Conservation (phyloP, 2,797 vertebrate genomes). For the Natrix natrix region DNA sequence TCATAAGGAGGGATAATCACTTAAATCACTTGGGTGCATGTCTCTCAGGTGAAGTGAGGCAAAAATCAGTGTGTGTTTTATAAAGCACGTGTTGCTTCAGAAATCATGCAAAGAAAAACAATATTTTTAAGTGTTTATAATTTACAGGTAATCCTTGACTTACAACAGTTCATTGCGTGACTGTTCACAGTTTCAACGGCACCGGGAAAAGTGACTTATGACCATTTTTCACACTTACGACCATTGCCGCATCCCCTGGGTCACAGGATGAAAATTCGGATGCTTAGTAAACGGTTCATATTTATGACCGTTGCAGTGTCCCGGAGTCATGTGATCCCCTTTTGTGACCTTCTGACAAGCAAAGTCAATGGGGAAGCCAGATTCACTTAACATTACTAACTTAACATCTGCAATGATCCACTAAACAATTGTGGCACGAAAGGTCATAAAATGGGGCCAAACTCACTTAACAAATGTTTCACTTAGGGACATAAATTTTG, state of each 20-base stretch:
- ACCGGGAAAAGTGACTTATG: neutral
- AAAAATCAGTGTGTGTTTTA: neutral
- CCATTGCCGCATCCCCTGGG: neutral
- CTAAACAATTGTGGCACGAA: neutral
- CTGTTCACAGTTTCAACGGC: neutral
- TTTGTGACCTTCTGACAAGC: neutral
- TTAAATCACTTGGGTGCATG: neutral
- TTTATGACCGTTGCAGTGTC: neutral
- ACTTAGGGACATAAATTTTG: no score
- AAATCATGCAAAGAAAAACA: neutral
- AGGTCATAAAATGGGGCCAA: neutral
- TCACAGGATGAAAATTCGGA: neutral
- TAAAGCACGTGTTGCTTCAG: neutral
- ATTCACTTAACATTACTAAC: neutral
- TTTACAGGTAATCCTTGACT: neutral
- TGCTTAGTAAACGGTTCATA: neutral
- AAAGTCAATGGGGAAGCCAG: neutral
- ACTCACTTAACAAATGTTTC: no score
- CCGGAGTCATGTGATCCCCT: neutral
- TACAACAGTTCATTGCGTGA: neutral
- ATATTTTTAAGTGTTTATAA: no score
- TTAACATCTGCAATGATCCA: neutral
- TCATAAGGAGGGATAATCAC: neutral
- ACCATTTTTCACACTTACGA: neutral
- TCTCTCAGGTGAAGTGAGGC: neutral